Percentiles rank a stretch among this genome's conserved stretches.
phyloP scores from a whole-genome alignment of 2,797 vertebrate species.

The Glossophaga mutica region DNA sequence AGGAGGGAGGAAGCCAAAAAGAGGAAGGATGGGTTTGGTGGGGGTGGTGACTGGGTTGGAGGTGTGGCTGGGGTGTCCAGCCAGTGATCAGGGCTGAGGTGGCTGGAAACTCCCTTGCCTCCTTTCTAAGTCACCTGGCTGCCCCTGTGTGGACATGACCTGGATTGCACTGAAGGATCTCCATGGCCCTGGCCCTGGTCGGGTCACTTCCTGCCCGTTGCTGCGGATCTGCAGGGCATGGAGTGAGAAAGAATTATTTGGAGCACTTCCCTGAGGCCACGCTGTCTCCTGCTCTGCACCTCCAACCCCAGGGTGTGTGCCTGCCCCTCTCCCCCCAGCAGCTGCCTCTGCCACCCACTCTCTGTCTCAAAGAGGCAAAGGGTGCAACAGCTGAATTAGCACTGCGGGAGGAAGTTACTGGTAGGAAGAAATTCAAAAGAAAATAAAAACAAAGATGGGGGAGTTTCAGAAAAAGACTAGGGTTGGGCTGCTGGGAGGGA shows the following conservation, averaged over 20 bases:
- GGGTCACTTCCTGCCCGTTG: neutral
- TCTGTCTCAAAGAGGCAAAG: neutral
- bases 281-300: neutral
- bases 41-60: neutral
- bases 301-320: neutral
- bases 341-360: neutral
- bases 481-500: neutral
- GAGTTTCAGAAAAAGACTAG: neutral
- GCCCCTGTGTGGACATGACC: rapidly evolving
- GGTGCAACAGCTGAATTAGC: neutral
- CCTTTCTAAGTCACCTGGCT: neutral
- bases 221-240: neutral
- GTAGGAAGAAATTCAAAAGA: neutral
- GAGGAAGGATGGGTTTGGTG: neutral
- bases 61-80: rapidly evolving
- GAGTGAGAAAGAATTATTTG: neutral
- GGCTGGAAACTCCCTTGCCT: neutral
- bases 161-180: neutral
- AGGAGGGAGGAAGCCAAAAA: neutral
- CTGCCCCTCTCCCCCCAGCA: neutral
- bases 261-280: rapidly evolving
- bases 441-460: neutral
- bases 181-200: neutral
- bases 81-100: neutral
- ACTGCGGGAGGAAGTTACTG: slow-evolving; percentile 39